Evolutionary conservation across 2,113 vertebrate species (phyloP), one percentile per base, ranked within the genome.

Genomic region (Phyllopteryx taeniolatus): DNA sequence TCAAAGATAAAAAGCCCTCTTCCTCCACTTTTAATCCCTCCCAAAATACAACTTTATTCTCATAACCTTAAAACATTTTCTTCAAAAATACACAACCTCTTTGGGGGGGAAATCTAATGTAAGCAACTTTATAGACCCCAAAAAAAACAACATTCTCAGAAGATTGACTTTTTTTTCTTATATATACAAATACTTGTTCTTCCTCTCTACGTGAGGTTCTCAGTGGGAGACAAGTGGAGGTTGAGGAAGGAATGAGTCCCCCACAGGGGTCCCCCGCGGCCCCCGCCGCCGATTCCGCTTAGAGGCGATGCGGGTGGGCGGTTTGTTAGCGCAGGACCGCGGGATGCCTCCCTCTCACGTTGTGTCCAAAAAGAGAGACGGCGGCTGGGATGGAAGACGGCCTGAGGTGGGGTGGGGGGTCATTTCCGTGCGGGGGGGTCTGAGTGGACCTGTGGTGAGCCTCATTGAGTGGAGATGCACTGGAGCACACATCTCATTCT

Each of bases 291-390:
- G 80, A 15, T 78, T 74, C 74, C 67, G 71, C 62, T 68, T 65
- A 47, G 56, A 59, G 14, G 72, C 56, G 70, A 81, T 77, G 46
- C 69, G 27, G 57, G 67, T 61, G 65, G 63, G 64, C 69, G 71
- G 74, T 1, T 49, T 74, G 67, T 83, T 64, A 61, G 73, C 73
- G 68, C 79, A 82, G 62, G 72, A 74, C 73, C 74, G 73, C 88
- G 85, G 74, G 70, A 77, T 83, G 85, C 74, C 76, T 82, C 61
- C 82, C 77, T 83, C 85, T 72, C 71, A 73, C 77, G 73, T 77
- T 81, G 76, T 76, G 74, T 83, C 70, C 76, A 79, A 77, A 72
- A 79, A 43, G 20, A 83, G 85, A 90, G 78, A 75, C 88, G 84
- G 83, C 88, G 85, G 87, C 76, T 43, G 44, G 51, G 57, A 46